These are phyloP conservation scores for Endomychus coccineus DNA, from an alignment of 2,888 invertebrate genomes.

Conservation along the genomic window DNA sequence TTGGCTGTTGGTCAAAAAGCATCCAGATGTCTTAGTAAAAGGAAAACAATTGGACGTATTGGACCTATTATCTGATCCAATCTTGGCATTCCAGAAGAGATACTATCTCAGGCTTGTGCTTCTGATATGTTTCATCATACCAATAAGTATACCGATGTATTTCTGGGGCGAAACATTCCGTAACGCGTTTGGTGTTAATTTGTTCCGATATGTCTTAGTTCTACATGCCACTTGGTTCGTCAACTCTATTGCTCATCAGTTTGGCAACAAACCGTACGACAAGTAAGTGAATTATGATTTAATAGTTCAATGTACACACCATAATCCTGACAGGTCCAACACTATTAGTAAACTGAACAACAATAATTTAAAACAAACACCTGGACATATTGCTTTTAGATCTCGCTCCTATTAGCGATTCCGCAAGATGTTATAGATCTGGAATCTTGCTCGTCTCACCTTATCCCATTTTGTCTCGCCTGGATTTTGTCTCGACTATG, in stretches of 20 bases:
- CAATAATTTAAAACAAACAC: no score
- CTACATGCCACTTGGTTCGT: constrained; percentile 87
- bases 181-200: constrained; percentile 61
- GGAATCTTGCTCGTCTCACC: no score
- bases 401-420: no score
- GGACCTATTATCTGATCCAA: constrained; percentile 73
- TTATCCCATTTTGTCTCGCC: no score
- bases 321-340: no score
- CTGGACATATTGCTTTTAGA: no score
- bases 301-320: no score
- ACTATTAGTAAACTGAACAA: no score
- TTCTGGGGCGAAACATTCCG: constrained; percentile 67
- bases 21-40: constrained; percentile 80
- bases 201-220: constrained; percentile 71
- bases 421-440: no score
- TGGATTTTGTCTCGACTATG: no score
- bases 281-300: no score
- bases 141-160: constrained; percentile 67
- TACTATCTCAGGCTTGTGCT: constrained; percentile 71
- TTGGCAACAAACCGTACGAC: constrained; percentile 70
- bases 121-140: constrained; percentile 67
- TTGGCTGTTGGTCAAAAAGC: constrained; percentile 87
- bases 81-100: constrained; percentile 82
- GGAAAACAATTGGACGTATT: constrained; percentile 79
- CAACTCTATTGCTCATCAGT: constrained; percentile 82